These are phyloP conservation scores for Peromyscus eremicus DNA, from an alignment of 2,797 vertebrate genomes.

Conservation along the genomic window DNA sequence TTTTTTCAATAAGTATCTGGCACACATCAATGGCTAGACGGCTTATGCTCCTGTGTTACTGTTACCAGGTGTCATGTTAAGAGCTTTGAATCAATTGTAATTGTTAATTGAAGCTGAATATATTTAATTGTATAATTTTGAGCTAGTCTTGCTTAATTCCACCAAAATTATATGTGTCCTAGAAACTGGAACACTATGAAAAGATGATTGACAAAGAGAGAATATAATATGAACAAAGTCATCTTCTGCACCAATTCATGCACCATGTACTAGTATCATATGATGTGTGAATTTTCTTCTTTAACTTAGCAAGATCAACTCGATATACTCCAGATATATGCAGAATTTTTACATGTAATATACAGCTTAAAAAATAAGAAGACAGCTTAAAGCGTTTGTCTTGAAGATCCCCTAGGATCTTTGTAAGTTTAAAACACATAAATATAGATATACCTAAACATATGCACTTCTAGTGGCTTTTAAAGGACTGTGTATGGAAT, in stretches of 20 bases:
- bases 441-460: background rate
- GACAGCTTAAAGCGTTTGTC: background rate
- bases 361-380: background rate
- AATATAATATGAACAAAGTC: background rate
- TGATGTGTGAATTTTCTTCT: background rate
- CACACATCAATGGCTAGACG: background rate
- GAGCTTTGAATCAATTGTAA: constrained; percentile 57
- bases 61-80: constrained; percentile 35
- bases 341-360: background rate
- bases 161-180: constrained; percentile 38
- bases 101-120: constrained; percentile 70
- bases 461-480: background rate
- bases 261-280: background rate
- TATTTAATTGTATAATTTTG: constrained; percentile 66
- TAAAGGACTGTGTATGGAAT: background rate
- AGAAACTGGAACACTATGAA: constrained; percentile 43
- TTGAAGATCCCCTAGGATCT: background rate
- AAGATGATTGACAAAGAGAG: constrained; percentile 19
- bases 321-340: background rate
- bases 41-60: constrained; percentile 14
- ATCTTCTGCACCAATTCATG: background rate
- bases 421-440: background rate
- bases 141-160: constrained; percentile 47
- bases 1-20: constrained; percentile 46
- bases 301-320: constrained; percentile 30